These are phyloP conservation scores for Callospermophilus lateralis DNA, from an alignment of 2,113 vertebrate species.

Conservation along the genomic window DNA sequence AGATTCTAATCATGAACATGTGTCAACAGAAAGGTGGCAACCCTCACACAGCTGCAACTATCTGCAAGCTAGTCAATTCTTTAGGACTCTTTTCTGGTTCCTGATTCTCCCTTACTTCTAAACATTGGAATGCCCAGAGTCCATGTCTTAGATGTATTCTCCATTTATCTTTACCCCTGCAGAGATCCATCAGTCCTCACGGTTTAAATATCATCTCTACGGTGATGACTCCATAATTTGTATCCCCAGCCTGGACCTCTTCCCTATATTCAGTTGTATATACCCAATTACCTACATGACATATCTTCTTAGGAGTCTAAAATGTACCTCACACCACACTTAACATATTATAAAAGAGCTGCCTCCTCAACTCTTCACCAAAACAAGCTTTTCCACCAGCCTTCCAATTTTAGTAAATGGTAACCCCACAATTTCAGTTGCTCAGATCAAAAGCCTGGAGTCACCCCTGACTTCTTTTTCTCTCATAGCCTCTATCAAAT, in stretches of 20 bases:
- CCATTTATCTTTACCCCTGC: not conserved
- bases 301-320: not conserved
- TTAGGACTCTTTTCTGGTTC: not conserved
- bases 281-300: not conserved
- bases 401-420: not conserved
- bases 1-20: not conserved
- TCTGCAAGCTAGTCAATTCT: not conserved
- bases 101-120: not conserved
- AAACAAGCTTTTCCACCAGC: not conserved
- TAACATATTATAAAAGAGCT: not conserved
- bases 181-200: not conserved
- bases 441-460: not conserved
- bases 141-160: not conserved
- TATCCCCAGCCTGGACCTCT: not conserved
- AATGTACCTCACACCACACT: not conserved
- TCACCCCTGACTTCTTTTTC: slow-evolving; percentile 13
- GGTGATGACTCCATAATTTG: not conserved
- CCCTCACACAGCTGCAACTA: slow-evolving; percentile 48
- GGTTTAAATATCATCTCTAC: not conserved
- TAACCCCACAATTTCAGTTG: not conserved
- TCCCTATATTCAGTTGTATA: not conserved
- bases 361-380: not conserved
- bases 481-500: not conserved
- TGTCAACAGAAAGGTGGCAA: not conserved
- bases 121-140: not conserved